Conservation (phyloP, 2,888 invertebrate species). For the Synanthedon vespiformis region DNA sequence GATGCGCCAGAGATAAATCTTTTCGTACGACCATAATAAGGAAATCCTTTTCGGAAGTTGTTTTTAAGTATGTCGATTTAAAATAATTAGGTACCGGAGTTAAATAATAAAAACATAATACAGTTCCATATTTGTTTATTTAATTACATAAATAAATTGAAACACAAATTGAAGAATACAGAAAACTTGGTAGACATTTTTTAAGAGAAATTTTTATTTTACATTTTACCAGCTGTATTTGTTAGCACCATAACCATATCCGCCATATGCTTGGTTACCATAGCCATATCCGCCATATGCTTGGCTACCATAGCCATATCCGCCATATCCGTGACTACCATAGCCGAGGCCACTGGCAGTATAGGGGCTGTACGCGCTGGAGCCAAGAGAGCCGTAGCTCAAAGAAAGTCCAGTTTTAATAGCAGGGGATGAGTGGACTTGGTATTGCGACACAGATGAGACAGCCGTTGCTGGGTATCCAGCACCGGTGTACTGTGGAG, state of each 20-base stretch:
- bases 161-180: no score
- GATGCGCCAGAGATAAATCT: constrained; percentile 1
- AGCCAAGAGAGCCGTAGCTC: background rate
- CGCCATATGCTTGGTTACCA: constrained; percentile 10
- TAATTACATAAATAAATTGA: no score
- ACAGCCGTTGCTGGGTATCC: background rate
- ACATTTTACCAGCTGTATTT: constrained; percentile 2
- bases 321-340: constrained; percentile 10
- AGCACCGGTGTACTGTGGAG: background rate
- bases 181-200: no score
- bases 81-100: no score
- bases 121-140: no score
- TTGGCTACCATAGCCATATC: constrained; percentile 13
- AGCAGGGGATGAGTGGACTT: background rate
- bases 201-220: no score
- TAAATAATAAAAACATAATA: no score
- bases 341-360: constrained; percentile 7
- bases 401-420: background rate
- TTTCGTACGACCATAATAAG: constrained; percentile 10
- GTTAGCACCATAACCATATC: constrained; percentile 5
- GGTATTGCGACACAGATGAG: background rate
- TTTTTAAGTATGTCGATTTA: background rate
- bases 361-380: background rate
- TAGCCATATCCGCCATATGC: constrained; percentile 12
- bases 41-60: constrained; percentile 13